Evolutionary conservation across 2,888 invertebrate species (phyloP), one percentile per base, ranked within the genome.

Genomic region (Pyrocoelia pectoralis): DNA sequence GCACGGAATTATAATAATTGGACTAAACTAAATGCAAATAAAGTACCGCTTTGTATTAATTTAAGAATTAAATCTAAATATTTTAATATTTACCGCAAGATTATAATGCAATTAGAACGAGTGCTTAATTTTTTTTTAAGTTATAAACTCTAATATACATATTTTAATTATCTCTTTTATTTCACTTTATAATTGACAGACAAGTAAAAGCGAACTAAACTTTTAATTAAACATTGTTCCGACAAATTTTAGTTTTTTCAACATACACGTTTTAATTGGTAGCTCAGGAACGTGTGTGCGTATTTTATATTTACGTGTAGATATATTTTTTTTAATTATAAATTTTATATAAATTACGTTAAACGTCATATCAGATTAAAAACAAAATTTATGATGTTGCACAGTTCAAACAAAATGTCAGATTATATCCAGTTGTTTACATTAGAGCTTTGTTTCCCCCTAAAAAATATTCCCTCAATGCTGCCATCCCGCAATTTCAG

Each of bases 381-480:
- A 51, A 49, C 55, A 56, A 57, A 70, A 74, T 74, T 74, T 72
- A 73, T 69, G 71, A 71, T 71, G 73, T 69, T 72, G 68, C 72
- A 70, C 70, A 71, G 72, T 70, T 70, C 73, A 74, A 73, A 72
- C 72, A 72, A 71, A 72, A 72, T 67, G 74, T 73, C 72, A 72
- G 74, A 74, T 73, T 72, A 72, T 70, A 72, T 72, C 71, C 72
- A 66, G 49, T 70, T 69, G 69, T 70, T 70, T 70, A 65, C 69
- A 61, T 57, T 63, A 62, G 61, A 59, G 68, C 62, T 68, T 66
- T 52, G 59, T 59, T 58, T 55, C 55, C 58, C 66, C 59, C 59
- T 55, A n/a, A 54, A 62, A 59, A 62, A 62, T 53, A 62, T 50
- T 58, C 65, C 59, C 52, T 53, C 56, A 46, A 40, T 48, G 49